A percentile compares a stretch with the other conserved stretches of the same genome.
Conservation (phyloP, 1,140 invertebrate genomes). For the Paramacrobiotus metropolitanus region DNA sequence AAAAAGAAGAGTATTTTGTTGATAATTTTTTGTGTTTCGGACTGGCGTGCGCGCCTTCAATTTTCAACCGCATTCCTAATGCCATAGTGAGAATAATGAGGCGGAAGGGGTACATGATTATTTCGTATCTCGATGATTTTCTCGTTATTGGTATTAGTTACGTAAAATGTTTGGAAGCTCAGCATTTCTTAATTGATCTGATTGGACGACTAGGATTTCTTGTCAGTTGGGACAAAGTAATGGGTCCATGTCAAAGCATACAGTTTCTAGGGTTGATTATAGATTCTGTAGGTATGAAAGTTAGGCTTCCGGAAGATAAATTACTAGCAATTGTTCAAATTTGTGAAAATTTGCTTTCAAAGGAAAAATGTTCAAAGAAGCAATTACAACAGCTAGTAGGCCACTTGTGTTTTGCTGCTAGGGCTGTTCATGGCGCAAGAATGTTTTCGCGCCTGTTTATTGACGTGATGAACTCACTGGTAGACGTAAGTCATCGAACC, state of each 20-base stretch:
- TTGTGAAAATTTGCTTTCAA: not conserved
- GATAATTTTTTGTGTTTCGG: not conserved
- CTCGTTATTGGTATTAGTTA: not conserved
- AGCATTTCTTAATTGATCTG: not conserved
- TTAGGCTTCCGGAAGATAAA: not conserved
- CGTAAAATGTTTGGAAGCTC: not conserved
- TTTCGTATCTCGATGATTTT: not conserved
- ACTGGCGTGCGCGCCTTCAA: not conserved
- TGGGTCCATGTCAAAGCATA: not conserved
- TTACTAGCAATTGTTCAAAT: not conserved
- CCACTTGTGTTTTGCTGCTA: not conserved
- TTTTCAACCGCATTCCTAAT: not conserved
- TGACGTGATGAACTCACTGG: not conserved
- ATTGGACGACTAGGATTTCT: not conserved
- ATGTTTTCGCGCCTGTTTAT: not conserved
- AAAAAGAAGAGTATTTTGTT: not conserved
- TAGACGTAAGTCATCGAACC: not conserved
- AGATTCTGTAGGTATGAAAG: not conserved
- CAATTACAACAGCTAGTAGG: not conserved
- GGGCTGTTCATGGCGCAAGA: not conserved
- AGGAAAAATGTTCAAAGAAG: not conserved
- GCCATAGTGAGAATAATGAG: not conserved
- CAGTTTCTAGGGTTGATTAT: not conserved
- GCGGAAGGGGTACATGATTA: not conserved
- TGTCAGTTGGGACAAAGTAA: not conserved